Evolutionary conservation across 2,113 vertebrate genomes (phyloP).

Genomic region (Chaetodon auriga): DNA sequence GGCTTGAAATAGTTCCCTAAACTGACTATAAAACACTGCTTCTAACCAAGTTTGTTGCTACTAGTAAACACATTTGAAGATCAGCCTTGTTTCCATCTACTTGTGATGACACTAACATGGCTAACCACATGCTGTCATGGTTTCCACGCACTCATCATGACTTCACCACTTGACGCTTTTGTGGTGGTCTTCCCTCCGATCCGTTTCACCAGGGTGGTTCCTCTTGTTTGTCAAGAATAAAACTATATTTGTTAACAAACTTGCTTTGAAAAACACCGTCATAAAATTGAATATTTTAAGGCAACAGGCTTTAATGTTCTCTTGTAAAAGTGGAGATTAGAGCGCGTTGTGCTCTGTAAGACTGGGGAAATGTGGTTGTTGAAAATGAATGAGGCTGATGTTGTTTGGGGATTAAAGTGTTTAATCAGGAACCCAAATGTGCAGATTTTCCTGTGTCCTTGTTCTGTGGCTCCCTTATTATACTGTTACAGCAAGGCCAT

Average conservation of each 20-base stretch:
- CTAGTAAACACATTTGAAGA: constrained; percentile 18
- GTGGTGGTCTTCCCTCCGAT: constrained; percentile 10
- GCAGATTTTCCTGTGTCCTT: constrained; percentile 41
- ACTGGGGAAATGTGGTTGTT: constrained; percentile 23
- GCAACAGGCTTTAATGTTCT: constrained; percentile 9
- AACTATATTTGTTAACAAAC: constrained; percentile 18
- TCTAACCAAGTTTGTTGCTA: background rate
- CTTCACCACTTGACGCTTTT: constrained; percentile 20
- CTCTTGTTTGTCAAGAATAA: constrained; percentile 16
- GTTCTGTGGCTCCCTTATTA: background rate
- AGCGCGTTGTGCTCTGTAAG: constrained; percentile 21
- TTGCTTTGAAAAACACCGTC: background rate
- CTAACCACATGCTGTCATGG: constrained; percentile 22
- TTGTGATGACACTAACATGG: constrained; percentile 17
- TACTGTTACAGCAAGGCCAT: background rate
- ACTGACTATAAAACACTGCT: constrained; percentile 1
- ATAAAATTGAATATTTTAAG: background rate
- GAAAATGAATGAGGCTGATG: constrained; percentile 26
- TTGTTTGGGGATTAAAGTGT: constrained; percentile 52
- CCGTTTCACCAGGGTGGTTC: constrained; percentile 31
- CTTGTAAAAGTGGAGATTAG: constrained; percentile 34
- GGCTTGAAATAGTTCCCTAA: background rate
- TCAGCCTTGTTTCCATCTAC: background rate
- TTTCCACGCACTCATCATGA: constrained; percentile 25
- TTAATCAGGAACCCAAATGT: constrained; percentile 43